Evolutionary conservation across 2,113 vertebrate species (phyloP), one percentile per base, ranked within the genome.

Genomic region (Holacanthus passer): DNA sequence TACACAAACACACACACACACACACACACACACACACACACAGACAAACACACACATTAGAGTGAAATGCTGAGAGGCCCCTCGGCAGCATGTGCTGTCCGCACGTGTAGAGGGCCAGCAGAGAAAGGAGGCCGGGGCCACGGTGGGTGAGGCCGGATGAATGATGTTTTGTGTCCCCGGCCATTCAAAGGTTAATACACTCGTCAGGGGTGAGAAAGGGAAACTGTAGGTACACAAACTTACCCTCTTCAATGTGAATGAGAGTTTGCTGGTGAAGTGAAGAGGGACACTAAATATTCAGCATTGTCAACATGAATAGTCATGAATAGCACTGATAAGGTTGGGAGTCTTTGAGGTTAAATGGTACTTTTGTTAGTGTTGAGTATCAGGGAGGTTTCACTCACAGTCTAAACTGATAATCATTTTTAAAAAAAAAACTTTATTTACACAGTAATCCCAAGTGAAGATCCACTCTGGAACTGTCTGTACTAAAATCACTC

Each of bases 151-250:
- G 59, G 35, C 45, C 32, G 13, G 50, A 12, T 37, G 74, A 64
- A 17, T n/a, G n/a, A 64, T 31, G 71, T 56, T 73, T 76, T 83
- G 82, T 77, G 73, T 39, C 35, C 16, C 5, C 3, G 5, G 37
- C 81, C 37, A 67, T 90, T 92, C 83, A 89, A 68, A 86, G 55
- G 82, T 88, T 86, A 87, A 92, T 80, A n/a, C 55, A 10, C 62
- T 87, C 56, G 64, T 84, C 72, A 17, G 66, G 53, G 17, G 68
- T 24, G 32, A 67, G 32, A 78, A 67, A 75, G 35, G n/a, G 27
- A 71, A 52, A 64, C 39, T 48, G 10, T 12, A 45, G 70, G 31
- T 50, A 55, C 59, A 65, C 53, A 64, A 50, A 60, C 14, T 13
- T 43, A 37, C 39, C 55, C 64, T 66, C 77, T 65, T 53, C 27